Percentiles rank a stretch among this genome's conserved stretches.
Conservation (phyloP, 2,113 vertebrate genomes). For the Pitta sordida region DNA sequence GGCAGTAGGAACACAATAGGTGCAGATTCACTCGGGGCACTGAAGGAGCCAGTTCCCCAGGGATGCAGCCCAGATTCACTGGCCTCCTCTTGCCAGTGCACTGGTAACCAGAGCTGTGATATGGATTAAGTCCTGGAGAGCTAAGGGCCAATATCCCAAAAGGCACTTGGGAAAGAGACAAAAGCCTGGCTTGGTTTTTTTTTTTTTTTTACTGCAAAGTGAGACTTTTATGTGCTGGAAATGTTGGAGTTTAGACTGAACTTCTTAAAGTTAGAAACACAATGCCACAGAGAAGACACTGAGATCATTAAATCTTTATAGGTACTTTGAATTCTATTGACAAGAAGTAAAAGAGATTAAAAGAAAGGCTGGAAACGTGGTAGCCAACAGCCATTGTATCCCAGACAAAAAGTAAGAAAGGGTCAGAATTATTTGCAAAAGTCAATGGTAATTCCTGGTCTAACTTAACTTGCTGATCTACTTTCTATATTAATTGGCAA, state of each 20-base stretch:
- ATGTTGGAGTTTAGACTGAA: background rate
- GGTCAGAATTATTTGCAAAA: background rate
- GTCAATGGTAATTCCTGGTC: background rate
- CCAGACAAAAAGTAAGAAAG: background rate
- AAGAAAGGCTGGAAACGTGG: background rate
- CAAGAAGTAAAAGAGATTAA: background rate
- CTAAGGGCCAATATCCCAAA: background rate
- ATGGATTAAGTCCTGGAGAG: background rate
- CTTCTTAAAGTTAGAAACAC: background rate
- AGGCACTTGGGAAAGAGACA: background rate
- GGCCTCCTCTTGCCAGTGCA: background rate
- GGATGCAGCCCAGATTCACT: background rate
- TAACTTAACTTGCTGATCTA: background rate
- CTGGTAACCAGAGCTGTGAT: background rate
- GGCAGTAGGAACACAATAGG: background rate
- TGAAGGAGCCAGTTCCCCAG: background rate
- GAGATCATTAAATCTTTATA: slow-evolving; percentile 2
- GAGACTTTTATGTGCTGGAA: background rate
- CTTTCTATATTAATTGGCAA: background rate
- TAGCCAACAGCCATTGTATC: background rate
- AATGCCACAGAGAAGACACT: background rate
- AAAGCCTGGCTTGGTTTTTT: background rate
- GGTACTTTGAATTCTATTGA: background rate
- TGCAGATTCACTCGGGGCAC: background rate
- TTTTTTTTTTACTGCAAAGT: background rate